These are phyloP conservation scores for Phylloscopus whistleri DNA, from an alignment of 2,113 vertebrate genomes.

Conservation along the genomic window DNA sequence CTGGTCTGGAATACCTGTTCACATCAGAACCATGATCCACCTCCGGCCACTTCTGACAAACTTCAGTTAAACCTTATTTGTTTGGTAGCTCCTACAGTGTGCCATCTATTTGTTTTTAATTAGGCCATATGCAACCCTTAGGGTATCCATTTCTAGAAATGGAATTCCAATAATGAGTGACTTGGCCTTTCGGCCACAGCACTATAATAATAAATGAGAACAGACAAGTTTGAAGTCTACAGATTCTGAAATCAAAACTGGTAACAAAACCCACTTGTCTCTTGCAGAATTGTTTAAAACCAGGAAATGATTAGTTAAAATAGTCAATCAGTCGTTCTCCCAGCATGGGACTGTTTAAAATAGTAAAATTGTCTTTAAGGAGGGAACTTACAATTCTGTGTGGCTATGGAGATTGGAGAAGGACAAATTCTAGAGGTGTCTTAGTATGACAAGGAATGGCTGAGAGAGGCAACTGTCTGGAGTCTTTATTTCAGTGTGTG, in stretches of 20 bases:
- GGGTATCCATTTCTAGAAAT: background rate
- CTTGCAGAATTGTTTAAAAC: background rate
- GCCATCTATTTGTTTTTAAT: background rate
- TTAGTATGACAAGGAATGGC: background rate
- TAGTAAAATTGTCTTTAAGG: background rate
- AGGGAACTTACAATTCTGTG: background rate
- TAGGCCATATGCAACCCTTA: background rate
- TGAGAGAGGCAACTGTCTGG: background rate
- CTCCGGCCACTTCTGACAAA: background rate
- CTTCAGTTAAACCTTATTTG: background rate
- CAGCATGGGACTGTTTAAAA: background rate
- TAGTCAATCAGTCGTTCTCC: background rate
- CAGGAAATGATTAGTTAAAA: background rate
- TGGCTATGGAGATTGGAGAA: background rate
- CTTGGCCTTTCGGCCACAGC: background rate
- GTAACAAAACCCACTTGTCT: background rate
- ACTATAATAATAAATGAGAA: background rate
- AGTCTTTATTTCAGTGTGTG: background rate
- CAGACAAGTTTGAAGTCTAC: background rate
- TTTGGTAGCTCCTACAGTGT: background rate
- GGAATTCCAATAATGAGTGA: background rate
- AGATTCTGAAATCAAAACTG: background rate
- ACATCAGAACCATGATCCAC: background rate
- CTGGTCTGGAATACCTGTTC: background rate
- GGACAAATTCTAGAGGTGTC: background rate